phyloP scores from a whole-genome alignment of 2,888 invertebrate genomes.

The Anthoptus insignis region DNA sequence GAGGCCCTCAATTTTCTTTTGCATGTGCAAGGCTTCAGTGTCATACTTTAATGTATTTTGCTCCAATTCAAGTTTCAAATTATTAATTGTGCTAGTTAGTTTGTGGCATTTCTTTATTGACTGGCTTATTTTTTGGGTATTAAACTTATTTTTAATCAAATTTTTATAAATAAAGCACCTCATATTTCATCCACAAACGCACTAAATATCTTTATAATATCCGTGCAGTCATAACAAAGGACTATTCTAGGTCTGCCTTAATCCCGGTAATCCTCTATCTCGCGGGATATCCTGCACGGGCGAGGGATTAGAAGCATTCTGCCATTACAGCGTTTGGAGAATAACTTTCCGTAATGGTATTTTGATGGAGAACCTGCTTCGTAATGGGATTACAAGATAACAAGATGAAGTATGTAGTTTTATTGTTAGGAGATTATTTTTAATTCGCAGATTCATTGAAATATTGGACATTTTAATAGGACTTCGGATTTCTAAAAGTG shows the following conservation, averaged over 20 bases:
- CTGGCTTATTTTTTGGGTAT: no score
- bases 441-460: neutral
- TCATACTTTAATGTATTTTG: no score
- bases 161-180: no score
- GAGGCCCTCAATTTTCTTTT: no score
- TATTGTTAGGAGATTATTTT: no score
- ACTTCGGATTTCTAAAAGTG: no score
- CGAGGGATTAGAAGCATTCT: conserved; percentile 2
- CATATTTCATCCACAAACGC: neutral
- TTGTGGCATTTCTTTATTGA: no score
- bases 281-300: neutral
- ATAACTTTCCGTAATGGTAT: conserved; percentile 13
- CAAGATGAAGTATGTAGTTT: no score
- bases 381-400: neutral
- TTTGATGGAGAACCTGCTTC: neutral
- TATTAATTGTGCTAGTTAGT: no score
- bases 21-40: no score
- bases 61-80: no score
- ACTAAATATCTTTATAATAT: neutral
- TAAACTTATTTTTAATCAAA: no score
- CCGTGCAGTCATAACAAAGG: conserved; percentile 8
- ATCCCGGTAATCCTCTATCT: conserved; percentile 5
- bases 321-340: neutral
- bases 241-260: conserved; percentile 3
- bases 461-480: neutral